Evolutionary conservation across 2,888 invertebrate genomes (phyloP).

Genomic region (Matsumyia berberina): DNA sequence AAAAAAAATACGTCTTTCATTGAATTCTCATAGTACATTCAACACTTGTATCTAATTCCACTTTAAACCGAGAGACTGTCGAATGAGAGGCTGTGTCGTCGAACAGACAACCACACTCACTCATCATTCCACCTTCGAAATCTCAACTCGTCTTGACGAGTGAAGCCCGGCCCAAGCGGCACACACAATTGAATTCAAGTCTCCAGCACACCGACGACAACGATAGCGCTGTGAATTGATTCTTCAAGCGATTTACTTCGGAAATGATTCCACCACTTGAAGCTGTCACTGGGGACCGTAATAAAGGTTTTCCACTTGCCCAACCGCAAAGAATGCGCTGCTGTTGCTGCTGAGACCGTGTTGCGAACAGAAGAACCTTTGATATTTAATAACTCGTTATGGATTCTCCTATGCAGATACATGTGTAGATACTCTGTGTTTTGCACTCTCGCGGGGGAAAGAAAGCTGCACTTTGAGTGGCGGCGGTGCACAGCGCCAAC

Average conservation of each 20-base stretch:
- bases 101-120: slow-evolving; percentile 25
- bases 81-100: not conserved
- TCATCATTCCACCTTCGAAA: slow-evolving; percentile 24
- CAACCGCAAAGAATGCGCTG: slow-evolving; percentile 70
- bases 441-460: slow-evolving; percentile 6
- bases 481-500: not conserved
- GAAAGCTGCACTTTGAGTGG: too few species aligned
- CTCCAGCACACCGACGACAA: too few species aligned
- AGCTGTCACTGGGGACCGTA: slow-evolving; percentile 39
- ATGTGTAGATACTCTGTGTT: slow-evolving; percentile 50
- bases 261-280: slow-evolving; percentile 63
- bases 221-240: slow-evolving; percentile 69
- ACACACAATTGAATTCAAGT: slow-evolving; percentile 56
- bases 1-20: slow-evolving; percentile 4
- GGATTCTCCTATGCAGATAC: slow-evolving; percentile 47
- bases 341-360: slow-evolving; percentile 26
- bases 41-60: slow-evolving; percentile 66
- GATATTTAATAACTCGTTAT: slow-evolving; percentile 75
- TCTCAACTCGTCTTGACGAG: not conserved
- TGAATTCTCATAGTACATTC: slow-evolving; percentile 60
- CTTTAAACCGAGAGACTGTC: slow-evolving; percentile 40
- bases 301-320: slow-evolving; percentile 76
- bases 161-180: slow-evolving; percentile 28
- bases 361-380: slow-evolving; percentile 68
- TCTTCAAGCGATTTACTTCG: slow-evolving; percentile 67